Evolutionary conservation across 2,888 invertebrate species (phyloP).

Genomic region (Tetheella fluctuosa): DNA sequence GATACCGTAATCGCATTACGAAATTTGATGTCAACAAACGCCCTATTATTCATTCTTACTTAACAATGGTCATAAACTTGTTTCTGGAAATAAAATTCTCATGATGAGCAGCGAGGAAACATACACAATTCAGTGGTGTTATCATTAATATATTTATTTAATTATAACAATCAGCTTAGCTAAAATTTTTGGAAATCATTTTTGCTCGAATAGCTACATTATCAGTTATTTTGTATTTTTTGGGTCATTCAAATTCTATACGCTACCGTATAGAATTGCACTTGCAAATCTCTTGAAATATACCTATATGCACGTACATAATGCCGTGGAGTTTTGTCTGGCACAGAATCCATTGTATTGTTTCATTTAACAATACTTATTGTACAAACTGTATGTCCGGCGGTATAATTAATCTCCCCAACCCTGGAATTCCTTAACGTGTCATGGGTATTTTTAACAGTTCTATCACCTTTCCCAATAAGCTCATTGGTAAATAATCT

Average conservation of each 20-base stretch:
- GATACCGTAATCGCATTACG: slow-evolving; percentile 7
- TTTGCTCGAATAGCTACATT: neutral
- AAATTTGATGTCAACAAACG: slow-evolving; percentile 7
- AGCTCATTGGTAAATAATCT: slow-evolving; percentile 20
- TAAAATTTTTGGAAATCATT: neutral
- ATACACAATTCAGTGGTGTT: no score
- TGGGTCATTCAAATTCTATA: neutral
- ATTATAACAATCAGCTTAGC: neutral
- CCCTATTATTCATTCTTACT: neutral
- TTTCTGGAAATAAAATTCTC: neutral
- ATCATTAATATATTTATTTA: no score
- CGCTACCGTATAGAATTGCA: neutral
- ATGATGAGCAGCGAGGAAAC: no score
- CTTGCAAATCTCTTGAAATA: neutral
- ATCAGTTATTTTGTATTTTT: neutral
- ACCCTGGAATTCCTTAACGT: slow-evolving; percentile 34
- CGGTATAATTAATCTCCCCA: slow-evolving; percentile 27
- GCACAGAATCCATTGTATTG: slow-evolving; percentile 52
- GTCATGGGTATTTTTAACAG: slow-evolving; percentile 24
- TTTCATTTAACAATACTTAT: slow-evolving; percentile 56
- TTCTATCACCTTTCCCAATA: slow-evolving; percentile 17
- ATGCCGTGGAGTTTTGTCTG: slow-evolving; percentile 31
- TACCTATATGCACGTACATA: neutral
- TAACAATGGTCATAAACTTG: neutral
- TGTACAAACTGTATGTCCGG: slow-evolving; percentile 47